Evolutionary conservation across 53 echinoderm and acorn worm genomes (phyloP), one percentile per base, ranked within the genome.

Genomic region (Hippasteria phrygiana): DNA sequence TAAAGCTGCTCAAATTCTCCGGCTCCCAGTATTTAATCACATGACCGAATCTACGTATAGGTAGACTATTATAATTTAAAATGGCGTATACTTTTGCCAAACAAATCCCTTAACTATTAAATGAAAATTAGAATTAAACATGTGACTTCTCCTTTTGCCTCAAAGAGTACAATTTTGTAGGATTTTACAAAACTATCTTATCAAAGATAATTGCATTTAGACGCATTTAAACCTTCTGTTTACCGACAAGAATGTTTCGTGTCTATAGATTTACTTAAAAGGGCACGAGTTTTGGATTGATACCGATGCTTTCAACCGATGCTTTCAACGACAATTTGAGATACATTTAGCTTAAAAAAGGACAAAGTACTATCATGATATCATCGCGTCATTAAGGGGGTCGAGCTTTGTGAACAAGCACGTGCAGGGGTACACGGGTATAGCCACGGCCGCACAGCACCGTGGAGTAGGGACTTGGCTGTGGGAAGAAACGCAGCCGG

Each of bases 401-500:
- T 82, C 82, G 82, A 82, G 82, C 43, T 65, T 66, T 82, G 82
- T 42, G 82, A 82, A 82, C 82, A 66, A 65, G 82, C 82, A 82
- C 82, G 66, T 82, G 82, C 66, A 9, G 43, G 82, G 20, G 22
- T 5, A 5, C 5, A n/a, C n/a, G n/a, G n/a, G 67, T 37, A 11
- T 32, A 59, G 41, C 33, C n/a, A 35, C 55, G 55, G 55, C 43
- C 80, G 63, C 42, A 16, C 14, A 73, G 35, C 42, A 27, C 27
- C 65, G 71, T 85, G 85, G 70, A 85, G 85, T 85, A 26, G 85
- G 81, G 85, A 53, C 85, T 85, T 85, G 70, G 85, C 48, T 70
- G 70, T 85, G 85, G 71, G 85, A 85, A 85, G 69, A 37, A 24
- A 5, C 48, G 71, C 85, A 85, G 85, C 71, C 40, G 85, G 47